A percentile compares a stretch with the other conserved stretches of the same genome.
phyloP scores from a whole-genome alignment of 2,113 vertebrate genomes.

The Corythoichthys haematopterus region DNA sequence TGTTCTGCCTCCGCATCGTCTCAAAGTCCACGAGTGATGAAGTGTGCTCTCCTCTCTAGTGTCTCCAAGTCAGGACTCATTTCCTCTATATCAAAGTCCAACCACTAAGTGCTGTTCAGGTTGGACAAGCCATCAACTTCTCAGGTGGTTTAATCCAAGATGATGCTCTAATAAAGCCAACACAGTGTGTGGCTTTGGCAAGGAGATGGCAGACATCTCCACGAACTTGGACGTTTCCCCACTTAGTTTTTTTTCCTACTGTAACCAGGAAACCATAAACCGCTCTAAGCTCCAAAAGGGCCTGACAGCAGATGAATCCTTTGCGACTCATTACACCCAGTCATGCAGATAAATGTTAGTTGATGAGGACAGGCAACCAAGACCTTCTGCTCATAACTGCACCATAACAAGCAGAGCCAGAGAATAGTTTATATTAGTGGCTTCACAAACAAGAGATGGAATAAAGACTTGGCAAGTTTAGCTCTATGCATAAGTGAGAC shows the following conservation, averaged over 20 bases:
- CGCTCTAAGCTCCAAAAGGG: neutral
- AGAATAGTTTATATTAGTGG: slow-evolving; percentile 17
- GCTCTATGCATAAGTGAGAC: slow-evolving; percentile 3
- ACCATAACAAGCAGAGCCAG: slow-evolving; percentile 15
- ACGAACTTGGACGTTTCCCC: slow-evolving; percentile 62
- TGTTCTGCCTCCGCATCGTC: slow-evolving; percentile 26
- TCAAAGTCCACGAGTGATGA: slow-evolving; percentile 38
- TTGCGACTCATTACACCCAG: slow-evolving; percentile 37
- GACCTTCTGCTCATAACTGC: slow-evolving; percentile 12
- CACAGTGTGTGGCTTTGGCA: slow-evolving; percentile 38
- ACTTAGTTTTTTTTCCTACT: slow-evolving; percentile 42
- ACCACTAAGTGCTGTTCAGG: slow-evolving; percentile 22
- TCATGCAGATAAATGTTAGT: slow-evolving; percentile 28
- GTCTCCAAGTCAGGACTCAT: slow-evolving; percentile 29
- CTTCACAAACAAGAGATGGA: slow-evolving; percentile 24
- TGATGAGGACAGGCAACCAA: slow-evolving; percentile 19
- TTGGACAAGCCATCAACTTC: slow-evolving; percentile 18
- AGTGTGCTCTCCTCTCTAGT: slow-evolving; percentile 27
- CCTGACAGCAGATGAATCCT: slow-evolving; percentile 28
- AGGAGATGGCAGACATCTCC: slow-evolving; percentile 37
- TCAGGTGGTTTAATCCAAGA: slow-evolving; percentile 41
- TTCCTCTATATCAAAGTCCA: slow-evolving; percentile 52
- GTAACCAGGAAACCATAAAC: slow-evolving; percentile 7
- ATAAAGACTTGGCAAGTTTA: slow-evolving; percentile 25
- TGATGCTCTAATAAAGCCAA: slow-evolving; percentile 38